phyloP scores from a whole-genome alignment of 1,140 invertebrate species.

The Nasonia longicornis region DNA sequence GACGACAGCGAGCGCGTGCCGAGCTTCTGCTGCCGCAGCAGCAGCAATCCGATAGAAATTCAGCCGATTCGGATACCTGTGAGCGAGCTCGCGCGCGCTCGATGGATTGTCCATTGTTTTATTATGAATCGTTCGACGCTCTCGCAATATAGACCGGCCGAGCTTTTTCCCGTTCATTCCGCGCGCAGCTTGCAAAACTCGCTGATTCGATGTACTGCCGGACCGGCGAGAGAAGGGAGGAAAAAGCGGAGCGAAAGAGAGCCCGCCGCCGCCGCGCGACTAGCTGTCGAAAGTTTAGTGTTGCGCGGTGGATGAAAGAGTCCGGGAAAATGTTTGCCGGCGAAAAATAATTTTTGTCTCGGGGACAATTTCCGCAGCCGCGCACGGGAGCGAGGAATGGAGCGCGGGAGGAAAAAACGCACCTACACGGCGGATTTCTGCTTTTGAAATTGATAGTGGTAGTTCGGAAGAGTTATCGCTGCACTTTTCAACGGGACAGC shows the following conservation, averaged over 20 bases:
- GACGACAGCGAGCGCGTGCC: conserved; percentile 50
- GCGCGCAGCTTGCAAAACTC: not conserved
- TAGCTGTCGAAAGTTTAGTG: conserved; percentile 9
- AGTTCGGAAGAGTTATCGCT: conserved; percentile 43
- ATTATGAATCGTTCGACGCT: conserved; percentile 44
- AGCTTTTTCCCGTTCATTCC: conserved; percentile 10
- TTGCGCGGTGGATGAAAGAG: not conserved
- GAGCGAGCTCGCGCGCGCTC: conserved; percentile 15
- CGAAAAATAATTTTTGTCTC: conserved; percentile 31
- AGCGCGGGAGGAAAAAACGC: conserved; percentile 15
- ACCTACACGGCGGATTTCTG: conserved; percentile 36
- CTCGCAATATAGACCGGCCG: not conserved
- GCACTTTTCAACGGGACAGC: conserved; percentile 42
- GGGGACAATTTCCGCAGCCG: conserved; percentile 9
- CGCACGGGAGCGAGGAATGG: not conserved
- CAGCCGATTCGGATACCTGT: conserved; percentile 28
- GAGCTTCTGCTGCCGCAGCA: conserved; percentile 49
- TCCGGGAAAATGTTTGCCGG: not conserved
- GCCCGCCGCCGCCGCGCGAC: not conserved
- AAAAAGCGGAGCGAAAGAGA: not conserved
- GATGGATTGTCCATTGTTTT: conserved; percentile 56
- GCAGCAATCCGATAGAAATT: conserved; percentile 53
- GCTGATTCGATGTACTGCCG: too few species aligned
- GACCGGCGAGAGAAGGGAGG: not conserved
- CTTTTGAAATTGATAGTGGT: conserved; percentile 45